phyloP scores from a whole-genome alignment of 1,140 invertebrate species.

The Lysiphlebus fabarum region DNA sequence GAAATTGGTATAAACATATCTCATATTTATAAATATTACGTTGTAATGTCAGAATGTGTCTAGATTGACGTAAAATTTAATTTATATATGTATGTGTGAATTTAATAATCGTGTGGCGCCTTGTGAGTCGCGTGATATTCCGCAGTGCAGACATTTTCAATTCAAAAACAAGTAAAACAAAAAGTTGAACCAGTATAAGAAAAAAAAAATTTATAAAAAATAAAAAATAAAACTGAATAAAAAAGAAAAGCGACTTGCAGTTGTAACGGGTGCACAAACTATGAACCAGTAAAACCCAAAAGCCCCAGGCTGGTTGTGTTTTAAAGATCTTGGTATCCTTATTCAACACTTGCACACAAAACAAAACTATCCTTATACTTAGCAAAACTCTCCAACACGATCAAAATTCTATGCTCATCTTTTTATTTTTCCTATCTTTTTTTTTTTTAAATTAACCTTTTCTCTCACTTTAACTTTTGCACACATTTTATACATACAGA shows the following conservation, averaged over 20 bases:
- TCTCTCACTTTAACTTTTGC: background rate
- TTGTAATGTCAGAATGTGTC: background rate
- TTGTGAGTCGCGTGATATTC: conserved; percentile 24
- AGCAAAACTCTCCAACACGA: too few relatives aligned
- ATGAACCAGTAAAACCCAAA: too few relatives aligned
- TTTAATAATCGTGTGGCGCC: background rate
- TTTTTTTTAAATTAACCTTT: too few relatives aligned
- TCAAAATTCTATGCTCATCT: too few relatives aligned
- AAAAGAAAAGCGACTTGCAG: too few relatives aligned
- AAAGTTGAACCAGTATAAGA: background rate
- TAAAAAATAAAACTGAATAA: background rate
- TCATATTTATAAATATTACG: background rate
- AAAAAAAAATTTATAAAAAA: background rate
- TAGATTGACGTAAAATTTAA: background rate
- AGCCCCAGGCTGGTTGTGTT: too few relatives aligned
- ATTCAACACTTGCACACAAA: too few relatives aligned
- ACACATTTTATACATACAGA: background rate
- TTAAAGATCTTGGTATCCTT: background rate
- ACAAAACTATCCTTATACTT: too few relatives aligned
- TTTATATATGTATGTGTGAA: background rate
- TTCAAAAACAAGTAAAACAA: conserved; percentile 12
- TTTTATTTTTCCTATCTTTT: too few relatives aligned
- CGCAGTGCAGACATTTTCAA: conserved; percentile 24
- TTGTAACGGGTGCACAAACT: too few relatives aligned
- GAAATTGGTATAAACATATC: background rate